Conservation (phyloP, 2,888 invertebrate species). For the Chloromyia formosa region DNA sequence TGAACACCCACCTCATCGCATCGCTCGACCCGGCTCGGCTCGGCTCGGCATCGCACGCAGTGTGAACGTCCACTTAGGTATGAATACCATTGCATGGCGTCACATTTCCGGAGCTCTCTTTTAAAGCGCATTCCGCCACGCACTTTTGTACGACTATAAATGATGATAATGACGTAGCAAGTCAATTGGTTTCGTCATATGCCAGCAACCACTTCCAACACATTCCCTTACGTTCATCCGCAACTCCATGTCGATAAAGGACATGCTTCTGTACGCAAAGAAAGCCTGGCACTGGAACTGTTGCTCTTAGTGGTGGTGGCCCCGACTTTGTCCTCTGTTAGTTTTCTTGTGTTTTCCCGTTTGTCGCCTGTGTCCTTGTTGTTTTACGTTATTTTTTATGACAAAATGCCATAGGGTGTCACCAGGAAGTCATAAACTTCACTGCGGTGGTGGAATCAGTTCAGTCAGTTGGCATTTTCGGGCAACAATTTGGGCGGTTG, state of each 20-base stretch:
- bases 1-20: too few relatives aligned
- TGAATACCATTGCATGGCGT: neutral
- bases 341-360: constrained; percentile 26
- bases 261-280: neutral
- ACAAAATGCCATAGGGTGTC: constrained; percentile 41
- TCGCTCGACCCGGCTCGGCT: too few relatives aligned
- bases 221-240: neutral
- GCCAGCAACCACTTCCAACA: neutral
- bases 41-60: too few relatives aligned
- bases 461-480: constrained; percentile 8
- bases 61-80: constrained; percentile 19
- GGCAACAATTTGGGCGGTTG: constrained; percentile 32
- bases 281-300: constrained; percentile 35
- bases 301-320: constrained; percentile 23
- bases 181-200: neutral
- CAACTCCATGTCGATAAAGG: neutral
- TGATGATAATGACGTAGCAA: constrained; percentile 21
- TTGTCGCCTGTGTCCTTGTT: constrained; percentile 27
- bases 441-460: constrained; percentile 16
- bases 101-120: constrained; percentile 9
- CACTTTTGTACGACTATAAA: neutral
- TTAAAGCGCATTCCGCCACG: constrained; percentile 9
- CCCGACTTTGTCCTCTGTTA: neutral
- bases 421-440: constrained; percentile 39
- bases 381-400: constrained; percentile 36